These are phyloP conservation scores for Drosophila insularis DNA, from an alignment of 1,140 invertebrate species.

Conservation along the genomic window DNA sequence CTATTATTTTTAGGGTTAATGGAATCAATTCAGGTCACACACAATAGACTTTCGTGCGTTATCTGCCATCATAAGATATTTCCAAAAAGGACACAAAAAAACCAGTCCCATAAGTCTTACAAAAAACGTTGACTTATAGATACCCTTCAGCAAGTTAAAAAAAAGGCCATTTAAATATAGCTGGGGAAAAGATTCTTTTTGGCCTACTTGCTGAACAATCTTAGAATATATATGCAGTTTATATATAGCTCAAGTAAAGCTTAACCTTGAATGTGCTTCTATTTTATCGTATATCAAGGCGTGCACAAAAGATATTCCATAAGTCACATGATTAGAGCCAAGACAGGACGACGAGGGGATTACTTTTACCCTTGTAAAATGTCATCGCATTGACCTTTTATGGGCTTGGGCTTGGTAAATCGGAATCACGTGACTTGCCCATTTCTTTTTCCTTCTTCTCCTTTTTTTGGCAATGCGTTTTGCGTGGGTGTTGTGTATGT, in stretches of 20 bases:
- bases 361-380: constrained; percentile 17
- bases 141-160: neutral
- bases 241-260: too few relatives aligned
- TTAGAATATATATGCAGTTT: too few relatives aligned
- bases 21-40: constrained; percentile 9
- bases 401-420: constrained; percentile 62
- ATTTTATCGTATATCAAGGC: neutral
- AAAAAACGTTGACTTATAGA: neutral
- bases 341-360: neutral
- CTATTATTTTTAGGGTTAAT: constrained; percentile 14
- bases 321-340: constrained; percentile 60
- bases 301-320: constrained; percentile 27
- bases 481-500: constrained; percentile 49
- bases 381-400: constrained; percentile 65
- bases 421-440: constrained; percentile 76
- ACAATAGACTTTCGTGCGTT: constrained; percentile 39
- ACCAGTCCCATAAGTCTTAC: neutral
- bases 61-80: constrained; percentile 57
- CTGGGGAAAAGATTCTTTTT: too few relatives aligned
- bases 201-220: too few relatives aligned
- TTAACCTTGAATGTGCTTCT: too few relatives aligned
- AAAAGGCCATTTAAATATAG: too few relatives aligned
- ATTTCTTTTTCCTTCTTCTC: constrained; percentile 27
- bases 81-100: constrained; percentile 32
- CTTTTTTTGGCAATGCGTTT: constrained; percentile 55